phyloP scores from a whole-genome alignment of 2,797 vertebrate genomes.

The Melanitta fusca region DNA sequence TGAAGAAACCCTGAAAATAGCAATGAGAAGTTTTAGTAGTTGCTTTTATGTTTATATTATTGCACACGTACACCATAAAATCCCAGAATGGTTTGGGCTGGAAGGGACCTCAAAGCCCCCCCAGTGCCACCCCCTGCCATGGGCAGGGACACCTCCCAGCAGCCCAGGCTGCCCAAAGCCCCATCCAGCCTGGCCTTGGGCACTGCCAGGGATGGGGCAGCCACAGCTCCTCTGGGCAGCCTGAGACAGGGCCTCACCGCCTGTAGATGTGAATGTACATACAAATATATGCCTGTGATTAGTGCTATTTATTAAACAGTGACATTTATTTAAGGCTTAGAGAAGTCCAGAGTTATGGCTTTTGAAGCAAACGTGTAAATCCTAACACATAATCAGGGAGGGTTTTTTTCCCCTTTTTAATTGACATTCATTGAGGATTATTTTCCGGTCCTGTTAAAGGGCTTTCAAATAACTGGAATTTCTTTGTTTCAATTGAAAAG shows the following conservation, averaged over 20 bases:
- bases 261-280: background rate
- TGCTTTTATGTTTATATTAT: background rate
- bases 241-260: background rate
- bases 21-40: background rate
- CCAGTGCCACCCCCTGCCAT: background rate
- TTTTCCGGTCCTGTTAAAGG: background rate
- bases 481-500: background rate
- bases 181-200: background rate
- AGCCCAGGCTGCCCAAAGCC: background rate
- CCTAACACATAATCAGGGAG: background rate
- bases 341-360: background rate
- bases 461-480: background rate
- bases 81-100: background rate
- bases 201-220: background rate
- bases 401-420: background rate
- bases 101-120: background rate
- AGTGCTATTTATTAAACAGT: background rate
- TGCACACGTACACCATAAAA: background rate
- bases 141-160: background rate
- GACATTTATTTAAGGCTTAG: background rate
- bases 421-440: background rate
- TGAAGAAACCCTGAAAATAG: background rate
- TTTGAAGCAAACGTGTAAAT: background rate
- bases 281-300: background rate
- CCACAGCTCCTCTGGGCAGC: background rate